phyloP scores from a whole-genome alignment of 2,888 invertebrate species.

The Diloba caeruleocephala region DNA sequence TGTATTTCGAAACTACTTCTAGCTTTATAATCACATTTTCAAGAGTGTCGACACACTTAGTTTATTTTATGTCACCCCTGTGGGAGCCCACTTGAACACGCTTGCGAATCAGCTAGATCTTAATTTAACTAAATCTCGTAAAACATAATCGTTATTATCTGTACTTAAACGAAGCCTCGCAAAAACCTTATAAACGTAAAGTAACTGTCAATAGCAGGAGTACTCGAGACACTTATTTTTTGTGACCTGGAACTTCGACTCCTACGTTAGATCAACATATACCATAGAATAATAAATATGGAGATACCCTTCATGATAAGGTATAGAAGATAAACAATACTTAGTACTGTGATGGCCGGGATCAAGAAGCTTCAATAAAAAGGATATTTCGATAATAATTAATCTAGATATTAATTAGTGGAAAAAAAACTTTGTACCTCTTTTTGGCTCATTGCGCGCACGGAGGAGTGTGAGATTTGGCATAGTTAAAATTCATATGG shows the following conservation, averaged over 20 bases:
- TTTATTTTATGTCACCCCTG: no score
- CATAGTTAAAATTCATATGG: no score
- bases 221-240: slow-evolving; percentile 9
- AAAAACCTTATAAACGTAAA: slow-evolving; percentile 23
- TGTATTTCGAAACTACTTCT: not conserved
- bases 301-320: no score
- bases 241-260: not conserved
- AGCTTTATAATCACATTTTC: slow-evolving; percentile 8
- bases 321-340: no score
- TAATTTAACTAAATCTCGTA: slow-evolving; percentile 58
- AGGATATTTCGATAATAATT: no score
- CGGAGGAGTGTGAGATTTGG: no score
- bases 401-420: no score
- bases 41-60: slow-evolving; percentile 31
- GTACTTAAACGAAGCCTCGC: slow-evolving; percentile 36
- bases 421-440: no score
- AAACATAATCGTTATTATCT: slow-evolving; percentile 58
- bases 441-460: no score
- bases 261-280: not conserved
- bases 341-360: no score
- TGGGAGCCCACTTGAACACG: slow-evolving; percentile 29
- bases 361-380: no score
- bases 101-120: slow-evolving; percentile 46
- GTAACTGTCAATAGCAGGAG: slow-evolving; percentile 18
- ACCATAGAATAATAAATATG: no score